A percentile compares a stretch with the other conserved stretches of the same genome.
Evolutionary conservation across 2,888 invertebrate genomes (phyloP).

Genomic region (Sarcophaga variegata): DNA sequence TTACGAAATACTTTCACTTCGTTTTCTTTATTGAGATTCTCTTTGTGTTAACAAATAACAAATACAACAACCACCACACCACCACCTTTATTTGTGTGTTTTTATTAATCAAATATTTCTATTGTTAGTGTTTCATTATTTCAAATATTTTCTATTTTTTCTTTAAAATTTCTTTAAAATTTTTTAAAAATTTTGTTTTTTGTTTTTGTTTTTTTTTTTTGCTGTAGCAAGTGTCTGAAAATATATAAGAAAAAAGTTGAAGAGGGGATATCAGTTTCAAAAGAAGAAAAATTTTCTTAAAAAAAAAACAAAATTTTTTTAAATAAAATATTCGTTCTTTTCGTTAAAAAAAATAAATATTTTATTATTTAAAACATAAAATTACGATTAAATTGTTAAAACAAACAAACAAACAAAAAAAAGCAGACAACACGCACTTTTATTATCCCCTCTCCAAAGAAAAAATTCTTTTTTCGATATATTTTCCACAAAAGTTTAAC

Average conservation of each 20-base stretch:
- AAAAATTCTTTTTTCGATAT: constrained; percentile 72
- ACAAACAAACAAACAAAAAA: neutral
- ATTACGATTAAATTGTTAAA: constrained; percentile 29
- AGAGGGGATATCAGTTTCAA: constrained; percentile 77
- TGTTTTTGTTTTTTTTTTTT: constrained; percentile 51
- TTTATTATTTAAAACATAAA: constrained; percentile 52
- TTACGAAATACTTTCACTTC: constrained; percentile 72
- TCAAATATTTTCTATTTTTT: constrained; percentile 27
- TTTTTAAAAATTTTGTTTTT: constrained; percentile 45
- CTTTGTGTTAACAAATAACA: neutral
- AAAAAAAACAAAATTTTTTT: constrained; percentile 67
- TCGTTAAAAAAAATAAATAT: constrained; percentile 48
- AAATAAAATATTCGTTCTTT: constrained; percentile 71
- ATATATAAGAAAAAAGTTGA: constrained; percentile 79
- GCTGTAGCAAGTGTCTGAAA: constrained; percentile 77
- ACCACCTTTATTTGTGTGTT: constrained; percentile 41
- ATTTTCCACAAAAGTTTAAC: constrained; percentile 61
- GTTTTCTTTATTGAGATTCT: constrained; percentile 20
- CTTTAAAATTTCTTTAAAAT: constrained; percentile 31
- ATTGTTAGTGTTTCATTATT: constrained; percentile 49
- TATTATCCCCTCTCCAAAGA: constrained; percentile 80
- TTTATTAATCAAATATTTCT: constrained; percentile 45
- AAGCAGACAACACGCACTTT: constrained; percentile 68
- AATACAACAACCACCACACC: constrained; percentile 38
- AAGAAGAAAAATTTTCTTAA: constrained; percentile 55